phyloP scores from a whole-genome alignment of 2,113 vertebrate species.

The Urocolius indicus region DNA sequence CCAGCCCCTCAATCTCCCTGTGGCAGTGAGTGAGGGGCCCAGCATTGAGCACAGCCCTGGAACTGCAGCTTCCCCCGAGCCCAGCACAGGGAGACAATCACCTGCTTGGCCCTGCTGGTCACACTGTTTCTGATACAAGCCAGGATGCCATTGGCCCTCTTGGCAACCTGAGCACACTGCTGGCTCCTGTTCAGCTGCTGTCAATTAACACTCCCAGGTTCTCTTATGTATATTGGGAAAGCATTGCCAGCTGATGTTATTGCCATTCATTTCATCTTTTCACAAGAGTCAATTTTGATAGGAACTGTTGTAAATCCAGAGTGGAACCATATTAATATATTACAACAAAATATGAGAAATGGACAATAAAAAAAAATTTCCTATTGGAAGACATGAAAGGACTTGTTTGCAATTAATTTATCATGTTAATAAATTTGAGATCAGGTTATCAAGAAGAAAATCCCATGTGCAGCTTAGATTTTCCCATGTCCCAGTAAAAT shows the following conservation, averaged over 20 bases:
- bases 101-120: no score
- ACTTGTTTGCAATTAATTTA: background rate
- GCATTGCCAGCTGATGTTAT: background rate
- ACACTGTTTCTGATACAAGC: no score
- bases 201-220: no score
- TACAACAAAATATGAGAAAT: background rate
- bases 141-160: no score
- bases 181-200: no score
- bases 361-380: no score
- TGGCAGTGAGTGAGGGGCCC: no score
- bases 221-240: background rate
- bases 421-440: background rate
- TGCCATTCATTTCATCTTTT: background rate
- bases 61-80: no score
- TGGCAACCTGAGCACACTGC: no score
- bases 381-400: background rate
- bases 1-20: no score
- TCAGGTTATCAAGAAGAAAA: background rate
- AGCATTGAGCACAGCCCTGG: no score
- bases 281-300: background rate
- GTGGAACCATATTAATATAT: background rate
- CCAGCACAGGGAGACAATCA: no score
- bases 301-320: background rate
- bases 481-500: background rate
- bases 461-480: accelerated